phyloP scores from a whole-genome alignment of 2,888 invertebrate species.

The Apeira syringaria region DNA sequence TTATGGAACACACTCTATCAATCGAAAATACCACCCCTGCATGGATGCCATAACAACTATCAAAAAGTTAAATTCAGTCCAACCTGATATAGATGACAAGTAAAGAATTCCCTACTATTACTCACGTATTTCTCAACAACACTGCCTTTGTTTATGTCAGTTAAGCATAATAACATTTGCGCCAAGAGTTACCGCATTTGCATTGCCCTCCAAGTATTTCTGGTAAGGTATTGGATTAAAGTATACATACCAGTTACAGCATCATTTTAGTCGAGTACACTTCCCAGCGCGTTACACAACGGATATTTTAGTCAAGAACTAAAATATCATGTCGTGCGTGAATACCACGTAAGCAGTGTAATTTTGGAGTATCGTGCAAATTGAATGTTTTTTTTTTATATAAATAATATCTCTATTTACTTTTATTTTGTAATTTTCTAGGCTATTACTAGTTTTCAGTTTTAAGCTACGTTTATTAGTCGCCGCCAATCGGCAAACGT shows the following conservation, averaged over 20 bases:
- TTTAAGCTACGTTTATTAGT: no score
- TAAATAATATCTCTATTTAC: no score
- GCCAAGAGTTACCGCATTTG: constrained; percentile 28
- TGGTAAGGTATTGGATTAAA: neutral
- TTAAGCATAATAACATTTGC: constrained; percentile 11
- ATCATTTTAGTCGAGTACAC: neutral
- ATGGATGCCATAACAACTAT: no score
- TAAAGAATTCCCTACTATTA: neutral
- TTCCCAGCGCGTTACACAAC: neutral
- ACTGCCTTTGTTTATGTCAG: neutral
- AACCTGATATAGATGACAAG: no score
- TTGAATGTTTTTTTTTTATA: no score
- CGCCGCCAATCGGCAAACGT: no score
- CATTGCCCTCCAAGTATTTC: constrained; percentile 23
- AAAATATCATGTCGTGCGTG: no score
- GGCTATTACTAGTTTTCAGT: no score
- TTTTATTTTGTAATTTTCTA: no score
- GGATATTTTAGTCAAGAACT: neutral
- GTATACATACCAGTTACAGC: constrained; percentile 1
- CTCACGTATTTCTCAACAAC: neutral
- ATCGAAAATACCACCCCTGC: no score
- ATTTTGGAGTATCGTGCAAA: neutral
- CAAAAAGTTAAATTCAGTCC: no score
- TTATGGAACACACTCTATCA: no score
- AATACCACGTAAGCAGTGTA: constrained; percentile 1